Evolutionary conservation across 2,797 vertebrate genomes (phyloP), one percentile per base, ranked within the genome.

Genomic region (Phrynocephalus forsythii): DNA sequence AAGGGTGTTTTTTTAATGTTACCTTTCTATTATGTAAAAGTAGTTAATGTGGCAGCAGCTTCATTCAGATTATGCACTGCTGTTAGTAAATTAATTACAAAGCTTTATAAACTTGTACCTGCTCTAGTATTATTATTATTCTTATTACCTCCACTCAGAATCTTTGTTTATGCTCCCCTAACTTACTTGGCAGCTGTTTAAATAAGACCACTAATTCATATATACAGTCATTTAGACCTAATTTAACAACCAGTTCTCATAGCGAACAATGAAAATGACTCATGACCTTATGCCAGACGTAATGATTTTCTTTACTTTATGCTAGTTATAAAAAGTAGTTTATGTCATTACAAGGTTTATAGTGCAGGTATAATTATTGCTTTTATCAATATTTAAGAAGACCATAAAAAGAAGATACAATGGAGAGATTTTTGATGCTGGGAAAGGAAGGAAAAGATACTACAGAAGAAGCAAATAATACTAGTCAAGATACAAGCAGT

Each of bases 1-100:
- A 87, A 87, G 10, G 11, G 60, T 6, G 68, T 69, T 66, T 30
- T 87, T 89, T 30, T 33, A 24, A 75, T 82, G 56, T 3, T 86
- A 20, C n/a, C 18, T 18, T 80, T 63, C 6, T 18, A 78, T 85
- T 80, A 84, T 52, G 22, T 76, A 66, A 86, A 86, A 82, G 68
- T 66, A 79, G 86, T 87, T 33, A 48, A 76, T 69, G 52, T 66
- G 7, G n/a, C 67, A 68, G 63, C 79, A 72, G 71, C 3, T 83
- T 33, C 33, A 78, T 79, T 86, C 22, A 78, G 10, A 48, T 8
- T 26, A 60, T 79, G 7, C 6, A 52, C 16, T 73, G 75, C 50
- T 63, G 48, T 6, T 44, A 1, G 60, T 1, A 7, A 79, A 86
- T 44, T 71, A 86, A 28, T 7, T 13, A 84, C 79, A 52, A 0